A percentile compares a stretch with the other conserved stretches of the same genome.
These are phyloP conservation scores for Drosophila recens DNA, from an alignment of 2,888 invertebrate genomes.

Conservation along the genomic window DNA sequence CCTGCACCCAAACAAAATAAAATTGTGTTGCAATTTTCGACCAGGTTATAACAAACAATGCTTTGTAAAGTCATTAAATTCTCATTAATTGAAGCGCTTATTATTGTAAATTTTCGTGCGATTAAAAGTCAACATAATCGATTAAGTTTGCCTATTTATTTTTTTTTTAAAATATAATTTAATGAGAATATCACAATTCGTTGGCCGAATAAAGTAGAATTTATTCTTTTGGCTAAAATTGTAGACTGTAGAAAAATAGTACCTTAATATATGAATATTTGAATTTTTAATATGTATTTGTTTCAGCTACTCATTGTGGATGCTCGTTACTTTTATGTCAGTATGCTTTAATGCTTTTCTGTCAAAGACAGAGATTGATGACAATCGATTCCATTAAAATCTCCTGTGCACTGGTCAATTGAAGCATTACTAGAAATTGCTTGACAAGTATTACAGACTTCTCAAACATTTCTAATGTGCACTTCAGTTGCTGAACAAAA, in stretches of 20 bases:
- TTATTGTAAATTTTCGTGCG: neutral
- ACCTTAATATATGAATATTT: too few relatives aligned
- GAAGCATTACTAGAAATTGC: conserved; percentile 20
- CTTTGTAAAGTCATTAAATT: conserved; percentile 10
- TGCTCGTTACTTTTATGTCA: conserved; percentile 8
- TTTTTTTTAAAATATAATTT: neutral
- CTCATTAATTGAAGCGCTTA: conserved; percentile 1
- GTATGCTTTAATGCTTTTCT: conserved; percentile 25
- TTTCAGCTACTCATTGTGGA: conserved; percentile 8
- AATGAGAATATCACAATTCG: neutral
- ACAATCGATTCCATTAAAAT: conserved; percentile 34
- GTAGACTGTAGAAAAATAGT: too few relatives aligned
- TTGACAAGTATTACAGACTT: conserved; percentile 5
- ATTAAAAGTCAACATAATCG: conserved; percentile 2
- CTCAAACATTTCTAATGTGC: conserved; percentile 39
- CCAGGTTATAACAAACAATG: neutral
- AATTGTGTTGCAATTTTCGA: neutral
- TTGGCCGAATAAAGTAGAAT: neutral
- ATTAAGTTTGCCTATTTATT: neutral
- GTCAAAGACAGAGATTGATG: conserved; percentile 51
- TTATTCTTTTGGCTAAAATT: neutral
- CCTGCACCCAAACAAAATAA: neutral
- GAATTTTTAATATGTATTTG: neutral
- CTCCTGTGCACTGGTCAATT: conserved; percentile 41
- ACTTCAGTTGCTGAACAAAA: conserved; percentile 47